Percentiles rank a stretch among this genome's conserved stretches.
These are phyloP conservation scores for Ophraella communa DNA, from an alignment of 2,888 invertebrate species.

Conservation along the genomic window DNA sequence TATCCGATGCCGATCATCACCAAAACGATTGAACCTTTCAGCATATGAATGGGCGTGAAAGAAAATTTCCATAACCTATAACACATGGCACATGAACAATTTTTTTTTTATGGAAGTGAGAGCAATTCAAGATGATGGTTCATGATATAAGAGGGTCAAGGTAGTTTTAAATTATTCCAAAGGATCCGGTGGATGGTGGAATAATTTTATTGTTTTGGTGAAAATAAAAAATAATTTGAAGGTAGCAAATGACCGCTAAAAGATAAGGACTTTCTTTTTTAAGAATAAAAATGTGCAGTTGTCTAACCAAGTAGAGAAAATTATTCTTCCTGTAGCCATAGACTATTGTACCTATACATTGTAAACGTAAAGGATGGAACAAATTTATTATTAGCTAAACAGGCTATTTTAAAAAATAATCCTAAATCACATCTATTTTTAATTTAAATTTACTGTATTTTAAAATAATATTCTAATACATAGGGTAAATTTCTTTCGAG, in stretches of 20 bases:
- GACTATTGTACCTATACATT: no score
- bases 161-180: constrained; percentile 29
- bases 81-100: constrained; percentile 34
- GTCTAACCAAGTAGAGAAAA: no score
- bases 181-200: constrained; percentile 30
- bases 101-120: constrained; percentile 34
- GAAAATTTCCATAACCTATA: constrained; percentile 36
- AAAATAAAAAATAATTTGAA: not conserved
- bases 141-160: constrained; percentile 33
- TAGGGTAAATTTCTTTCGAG: no score
- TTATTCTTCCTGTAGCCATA: no score
- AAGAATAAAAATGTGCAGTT: no score
- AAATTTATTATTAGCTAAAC: no score
- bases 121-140: constrained; percentile 34
- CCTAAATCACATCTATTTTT: no score
- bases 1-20: constrained; percentile 22
- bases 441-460: no score
- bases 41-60: constrained; percentile 35
- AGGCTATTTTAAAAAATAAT: no score
- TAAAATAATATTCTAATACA: no score
- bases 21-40: constrained; percentile 33
- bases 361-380: no score
- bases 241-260: not conserved
- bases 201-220: constrained; percentile 24
- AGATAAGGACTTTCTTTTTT: no score